Evolutionary conservation across 2,888 invertebrate genomes (phyloP), one percentile per base, ranked within the genome.

Genomic region (Pseudanteris insignis): DNA sequence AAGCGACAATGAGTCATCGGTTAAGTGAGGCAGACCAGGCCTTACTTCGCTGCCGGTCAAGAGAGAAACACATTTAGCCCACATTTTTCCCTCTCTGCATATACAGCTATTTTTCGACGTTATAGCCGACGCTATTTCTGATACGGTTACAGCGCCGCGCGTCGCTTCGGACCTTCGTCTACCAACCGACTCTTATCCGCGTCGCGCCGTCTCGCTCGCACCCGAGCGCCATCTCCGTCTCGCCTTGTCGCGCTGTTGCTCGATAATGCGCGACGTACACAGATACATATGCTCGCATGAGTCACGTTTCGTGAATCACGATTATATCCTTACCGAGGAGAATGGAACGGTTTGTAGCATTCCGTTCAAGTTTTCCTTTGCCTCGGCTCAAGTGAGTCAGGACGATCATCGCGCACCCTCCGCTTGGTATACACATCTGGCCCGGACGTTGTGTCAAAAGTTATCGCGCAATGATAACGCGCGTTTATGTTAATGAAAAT

Each of bases 31-130:
- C 70, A 71, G 67, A 65, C 70, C 74, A 71, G 72, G 69, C 72
- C 69, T 71, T 64, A 69, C 68, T 47, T 69, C 69, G 71, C 68
- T 68, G 70, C 74, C 74, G 74, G 74, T 77, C 76, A 75, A 70
- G 69, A 73, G 71, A 74, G 72, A 71, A 75, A 76, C 72, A 72
- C 72, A 71, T 75, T 76, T 76, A 76, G 75, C 71, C 74, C 71
- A 73, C 73, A 76, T 73, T 75, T 75, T 72, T 72, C 71, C 69
- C 67, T 43, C 54, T 58, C 46, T 34, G 38, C 47, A 41, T 59
- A 53, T 59, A 57, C 65, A 50, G 36, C 34, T 53, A 43, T 43
- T 58, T 55, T 58, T 58, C 50, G 36, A 46, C 48, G 60, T 58
- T 53, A 63, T 43, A 51, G 34, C 33, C 50, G 54, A 43, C 46